Conservation (phyloP, 2,797 vertebrate genomes). For the Champsocephalus gunnari region DNA sequence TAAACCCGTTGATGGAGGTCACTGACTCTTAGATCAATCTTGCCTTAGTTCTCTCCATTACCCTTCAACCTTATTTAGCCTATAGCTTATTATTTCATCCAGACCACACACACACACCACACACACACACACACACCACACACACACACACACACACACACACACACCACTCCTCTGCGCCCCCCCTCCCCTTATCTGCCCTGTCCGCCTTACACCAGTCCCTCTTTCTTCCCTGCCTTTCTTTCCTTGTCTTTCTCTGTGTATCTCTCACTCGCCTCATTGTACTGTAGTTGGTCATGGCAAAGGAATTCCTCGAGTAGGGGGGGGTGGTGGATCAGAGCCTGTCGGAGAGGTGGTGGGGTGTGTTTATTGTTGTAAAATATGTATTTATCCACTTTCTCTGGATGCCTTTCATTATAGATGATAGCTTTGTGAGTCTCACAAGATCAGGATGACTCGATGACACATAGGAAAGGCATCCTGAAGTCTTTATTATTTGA, state of each 20-base stretch:
- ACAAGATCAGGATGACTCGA: constrained; percentile 3
- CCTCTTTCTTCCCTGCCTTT: constrained; percentile 51
- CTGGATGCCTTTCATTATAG: constrained; percentile 36
- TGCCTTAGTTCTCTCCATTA: constrained; percentile 14
- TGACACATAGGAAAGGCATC: neutral
- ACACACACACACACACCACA: neutral
- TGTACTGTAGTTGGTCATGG: constrained; percentile 71
- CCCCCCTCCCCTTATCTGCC: neutral
- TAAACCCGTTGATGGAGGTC: constrained; percentile 43
- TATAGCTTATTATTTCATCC: constrained; percentile 35
- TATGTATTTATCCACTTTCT: constrained; percentile 43
- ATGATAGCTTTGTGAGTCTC: constrained; percentile 7
- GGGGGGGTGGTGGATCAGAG: constrained; percentile 38
- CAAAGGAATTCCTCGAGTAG: constrained; percentile 69
- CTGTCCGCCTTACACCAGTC: constrained; percentile 24
- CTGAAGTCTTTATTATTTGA: neutral
- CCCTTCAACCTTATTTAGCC: constrained; percentile 8
- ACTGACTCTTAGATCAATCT: constrained; percentile 18
- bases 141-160: too few relatives aligned
- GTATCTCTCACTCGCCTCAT: constrained; percentile 61
- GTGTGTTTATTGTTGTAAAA: constrained; percentile 47
- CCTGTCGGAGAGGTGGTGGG: constrained; percentile 16
- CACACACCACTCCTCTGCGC: neutral
- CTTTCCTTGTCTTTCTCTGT: constrained; percentile 55
- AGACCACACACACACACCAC: constrained; percentile 16